Evolutionary conservation across 2,888 invertebrate genomes (phyloP), one percentile per base, ranked within the genome.

Genomic region (Labia minor): DNA sequence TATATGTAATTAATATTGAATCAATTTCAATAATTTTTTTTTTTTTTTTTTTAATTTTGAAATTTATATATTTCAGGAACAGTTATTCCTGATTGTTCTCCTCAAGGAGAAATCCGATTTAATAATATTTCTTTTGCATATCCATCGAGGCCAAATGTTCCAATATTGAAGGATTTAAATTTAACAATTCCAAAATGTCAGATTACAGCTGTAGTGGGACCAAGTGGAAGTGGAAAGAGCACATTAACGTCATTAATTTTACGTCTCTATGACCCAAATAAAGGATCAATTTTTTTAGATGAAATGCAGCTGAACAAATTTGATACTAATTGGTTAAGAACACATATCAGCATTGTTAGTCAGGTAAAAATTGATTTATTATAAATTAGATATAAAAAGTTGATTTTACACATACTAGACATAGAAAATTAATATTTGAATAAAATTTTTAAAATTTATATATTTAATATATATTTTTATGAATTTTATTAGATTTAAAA

Each of bases 151-250:
- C 76, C 80, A 0, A 83, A 86, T 21, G 76, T 77, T 19, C 71
- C 74, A 1, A 82, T 91, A 1, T 80, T 95, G 66, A 81, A 83
- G 64, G 82, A 86, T 21, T 80, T 95, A 19, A 83, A 80, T 70
- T 79, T 95, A 26, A 80, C 80, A 6, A 79, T 93, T 2, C 80
- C 82, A 21, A 21, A 61, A 10, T 33, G 61, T n/a, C 18, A 18
- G 70, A 85, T 91, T 0, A 85, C 91, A 10, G 95, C 95, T 0
- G 81, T 88, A n/a, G 87, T 98, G 0, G 97, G 97, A 0, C 82
- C 92, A 0, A 95, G 95, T 68, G 97, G 97, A 0, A 92, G 92
- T 21, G 98, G 98, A 0, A 98, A 98, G 78, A 95, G 94, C 64
- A 97, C 98, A 0, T 80, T 97, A 68, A 93, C 90, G 0, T 81